Evolutionary conservation across 2,888 invertebrate species (phyloP).

Genomic region (Myathropa florea): DNA sequence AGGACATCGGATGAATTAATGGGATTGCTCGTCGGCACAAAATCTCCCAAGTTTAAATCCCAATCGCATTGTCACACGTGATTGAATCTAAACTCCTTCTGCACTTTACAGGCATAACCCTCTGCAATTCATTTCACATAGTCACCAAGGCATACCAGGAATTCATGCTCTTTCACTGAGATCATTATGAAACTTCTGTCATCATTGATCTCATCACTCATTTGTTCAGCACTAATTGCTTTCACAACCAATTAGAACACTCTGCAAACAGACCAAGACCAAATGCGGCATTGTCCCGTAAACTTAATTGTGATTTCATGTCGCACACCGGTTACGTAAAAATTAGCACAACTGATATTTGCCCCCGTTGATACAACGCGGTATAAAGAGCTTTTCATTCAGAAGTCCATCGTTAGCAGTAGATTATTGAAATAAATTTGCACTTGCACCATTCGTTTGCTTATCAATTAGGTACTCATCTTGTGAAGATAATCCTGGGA

Average conservation of each 20-base stretch:
- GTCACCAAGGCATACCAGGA: background rate
- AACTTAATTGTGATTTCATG: conserved; percentile 6
- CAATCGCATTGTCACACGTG: no score
- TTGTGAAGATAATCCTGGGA: background rate
- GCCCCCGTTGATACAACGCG: background rate
- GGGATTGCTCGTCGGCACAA: no score
- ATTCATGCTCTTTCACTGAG: background rate
- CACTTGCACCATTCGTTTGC: background rate
- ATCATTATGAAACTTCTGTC: background rate
- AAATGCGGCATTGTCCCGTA: background rate
- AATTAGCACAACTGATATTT: conserved; percentile 1
- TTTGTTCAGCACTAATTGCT: conserved; percentile 8
- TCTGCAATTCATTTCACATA: background rate
- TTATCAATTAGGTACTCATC: background rate
- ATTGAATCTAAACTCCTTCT: no score
- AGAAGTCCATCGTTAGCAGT: background rate
- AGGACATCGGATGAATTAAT: no score
- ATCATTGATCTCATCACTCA: background rate
- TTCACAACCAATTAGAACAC: conserved; percentile 8
- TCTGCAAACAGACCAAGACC: background rate
- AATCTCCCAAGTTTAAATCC: no score
- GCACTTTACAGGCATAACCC: no score
- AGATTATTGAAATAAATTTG: background rate
- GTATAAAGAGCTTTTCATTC: background rate
- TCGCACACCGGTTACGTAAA: conserved; percentile 18